A percentile compares a stretch with the other conserved stretches of the same genome.
These are phyloP conservation scores for Streptopelia turtur DNA, from an alignment of 2,797 vertebrate species.

Conservation along the genomic window DNA sequence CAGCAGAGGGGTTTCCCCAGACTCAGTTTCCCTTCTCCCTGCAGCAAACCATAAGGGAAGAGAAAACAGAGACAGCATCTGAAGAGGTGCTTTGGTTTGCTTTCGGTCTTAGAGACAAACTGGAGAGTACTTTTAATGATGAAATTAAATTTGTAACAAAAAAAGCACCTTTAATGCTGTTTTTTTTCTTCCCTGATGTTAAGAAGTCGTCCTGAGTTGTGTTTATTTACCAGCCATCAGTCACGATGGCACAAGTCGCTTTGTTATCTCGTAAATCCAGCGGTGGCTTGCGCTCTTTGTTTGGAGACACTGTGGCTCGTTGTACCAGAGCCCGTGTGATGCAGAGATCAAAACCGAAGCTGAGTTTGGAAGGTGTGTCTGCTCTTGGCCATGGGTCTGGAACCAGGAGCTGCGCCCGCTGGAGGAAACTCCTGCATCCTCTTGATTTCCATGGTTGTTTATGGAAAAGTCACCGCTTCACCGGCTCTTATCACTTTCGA, in stretches of 20 bases:
- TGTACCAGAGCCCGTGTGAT: accelerated
- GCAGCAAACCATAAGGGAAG: neutral
- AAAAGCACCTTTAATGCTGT: neutral
- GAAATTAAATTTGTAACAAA: neutral
- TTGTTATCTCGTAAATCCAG: too few species aligned
- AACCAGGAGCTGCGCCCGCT: neutral
- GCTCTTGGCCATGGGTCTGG: neutral
- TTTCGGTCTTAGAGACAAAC: neutral
- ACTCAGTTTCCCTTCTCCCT: neutral
- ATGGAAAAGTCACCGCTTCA: accelerated
- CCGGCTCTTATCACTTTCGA: neutral
- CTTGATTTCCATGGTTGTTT: accelerated
- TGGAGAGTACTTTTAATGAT: neutral
- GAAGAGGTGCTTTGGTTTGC: neutral
- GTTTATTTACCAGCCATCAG: neutral
- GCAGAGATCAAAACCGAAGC: neutral
- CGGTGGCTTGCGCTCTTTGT: neutral
- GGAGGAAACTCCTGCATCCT: neutral
- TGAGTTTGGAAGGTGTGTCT: accelerated
- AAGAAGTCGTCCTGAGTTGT: neutral
- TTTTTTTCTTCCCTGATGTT: neutral
- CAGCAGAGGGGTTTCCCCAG: neutral
- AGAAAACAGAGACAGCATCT: neutral
- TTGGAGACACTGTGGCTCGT: accelerated
- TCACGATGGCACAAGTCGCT: too few species aligned